Conservation (phyloP, 2,113 vertebrate genomes). For the Drymodes brunneopygia region DNA sequence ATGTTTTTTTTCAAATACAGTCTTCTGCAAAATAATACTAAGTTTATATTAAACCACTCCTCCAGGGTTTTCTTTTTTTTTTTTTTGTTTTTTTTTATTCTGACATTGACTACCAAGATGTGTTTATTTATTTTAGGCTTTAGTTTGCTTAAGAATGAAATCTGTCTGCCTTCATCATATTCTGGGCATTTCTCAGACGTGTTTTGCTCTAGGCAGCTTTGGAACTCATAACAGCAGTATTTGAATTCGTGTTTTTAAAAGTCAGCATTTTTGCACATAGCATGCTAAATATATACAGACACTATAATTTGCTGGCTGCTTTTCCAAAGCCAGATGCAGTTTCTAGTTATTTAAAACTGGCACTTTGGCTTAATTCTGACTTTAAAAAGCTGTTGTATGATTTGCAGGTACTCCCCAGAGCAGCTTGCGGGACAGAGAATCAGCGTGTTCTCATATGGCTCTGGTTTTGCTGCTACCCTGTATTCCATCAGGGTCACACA, state of each 20-base stretch:
- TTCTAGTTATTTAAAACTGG: background rate
- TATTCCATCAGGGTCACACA: conserved; percentile 90
- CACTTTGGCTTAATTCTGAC: background rate
- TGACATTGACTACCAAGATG: background rate
- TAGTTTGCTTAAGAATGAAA: background rate
- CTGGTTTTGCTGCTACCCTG: conserved; percentile 93
- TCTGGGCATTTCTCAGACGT: background rate
- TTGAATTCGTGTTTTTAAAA: background rate
- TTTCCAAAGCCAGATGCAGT: background rate
- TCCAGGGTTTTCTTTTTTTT: background rate
- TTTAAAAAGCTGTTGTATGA: background rate
- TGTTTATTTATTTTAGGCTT: background rate
- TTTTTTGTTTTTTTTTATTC: background rate
- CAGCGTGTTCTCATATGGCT: conserved; percentile 93
- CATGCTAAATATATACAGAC: background rate
- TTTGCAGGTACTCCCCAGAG: conserved; percentile 78
- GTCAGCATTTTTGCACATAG: background rate
- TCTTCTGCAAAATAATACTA: background rate
- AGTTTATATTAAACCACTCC: background rate
- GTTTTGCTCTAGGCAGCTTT: background rate
- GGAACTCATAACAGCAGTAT: background rate
- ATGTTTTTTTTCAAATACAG: background rate
- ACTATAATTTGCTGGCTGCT: background rate
- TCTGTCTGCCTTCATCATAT: background rate
- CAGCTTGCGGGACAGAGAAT: conserved; percentile 89